Percentiles rank a stretch among this genome's conserved stretches.
Conservation (phyloP, 2,888 invertebrate genomes). For the Crocallis elinguaria region DNA sequence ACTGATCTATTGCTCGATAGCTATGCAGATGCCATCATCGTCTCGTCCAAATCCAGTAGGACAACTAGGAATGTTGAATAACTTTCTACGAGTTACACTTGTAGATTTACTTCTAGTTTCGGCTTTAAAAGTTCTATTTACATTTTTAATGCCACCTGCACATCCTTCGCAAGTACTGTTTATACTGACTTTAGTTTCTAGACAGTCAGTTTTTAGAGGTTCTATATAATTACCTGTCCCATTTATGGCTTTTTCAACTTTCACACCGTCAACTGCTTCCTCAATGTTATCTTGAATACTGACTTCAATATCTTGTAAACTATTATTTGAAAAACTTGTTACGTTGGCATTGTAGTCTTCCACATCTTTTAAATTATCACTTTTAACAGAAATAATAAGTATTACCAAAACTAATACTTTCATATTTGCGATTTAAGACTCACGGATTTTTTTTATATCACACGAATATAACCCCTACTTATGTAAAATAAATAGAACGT, state of each 20-base stretch:
- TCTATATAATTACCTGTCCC: slow-evolving; percentile 1
- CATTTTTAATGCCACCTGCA: background rate
- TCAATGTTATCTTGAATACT: background rate
- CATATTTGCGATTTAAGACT: too few relatives aligned
- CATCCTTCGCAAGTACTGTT: too few relatives aligned
- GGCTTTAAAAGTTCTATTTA: background rate
- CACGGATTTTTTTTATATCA: too few relatives aligned
- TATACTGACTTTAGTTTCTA: too few relatives aligned
- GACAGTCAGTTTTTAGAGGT: background rate
- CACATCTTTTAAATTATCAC: too few relatives aligned
- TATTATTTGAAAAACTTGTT: too few relatives aligned
- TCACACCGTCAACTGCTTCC: background rate
- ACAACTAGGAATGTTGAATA: background rate
- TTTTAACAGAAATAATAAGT: background rate
- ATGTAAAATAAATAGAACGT: too few relatives aligned
- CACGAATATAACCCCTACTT: too few relatives aligned
- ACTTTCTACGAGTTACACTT: background rate
- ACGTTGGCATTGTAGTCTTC: too few relatives aligned
- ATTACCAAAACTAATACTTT: background rate
- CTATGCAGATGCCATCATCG: background rate
- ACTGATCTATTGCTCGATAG: background rate
- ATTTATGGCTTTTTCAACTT: background rate
- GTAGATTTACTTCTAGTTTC: background rate
- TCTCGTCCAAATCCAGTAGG: background rate
- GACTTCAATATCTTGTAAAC: too few relatives aligned